Evolutionary conservation across 2,797 vertebrate species (phyloP), one percentile per base, ranked within the genome.

Genomic region (Simalia tracyae): DNA sequence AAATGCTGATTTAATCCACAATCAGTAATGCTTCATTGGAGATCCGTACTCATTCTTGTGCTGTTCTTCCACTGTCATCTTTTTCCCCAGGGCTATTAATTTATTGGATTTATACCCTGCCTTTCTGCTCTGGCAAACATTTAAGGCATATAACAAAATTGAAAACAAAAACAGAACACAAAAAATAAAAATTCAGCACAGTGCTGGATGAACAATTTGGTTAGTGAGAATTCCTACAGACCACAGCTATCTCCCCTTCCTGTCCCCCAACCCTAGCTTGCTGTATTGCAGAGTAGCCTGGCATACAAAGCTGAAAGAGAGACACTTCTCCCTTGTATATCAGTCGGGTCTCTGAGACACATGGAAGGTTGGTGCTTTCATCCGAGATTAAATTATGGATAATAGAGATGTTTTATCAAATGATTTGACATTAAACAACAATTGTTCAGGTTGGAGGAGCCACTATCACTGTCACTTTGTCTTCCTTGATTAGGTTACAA

Each of bases 11-110:
- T 68, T 68, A 68, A 12, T n/a, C 46, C 22, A 63, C 4, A 66
- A 57, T 12, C 36, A 63, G 42, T 19, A 22, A 46, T 28, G n/a
- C 46, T 91, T 14, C 14, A 28, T 26, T 36, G 7, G 22, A 91
- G 12, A 60, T 15, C 42, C 63, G 6, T 31, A 24, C 1, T 22
- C 31, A 85, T 46, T 54, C 24, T 56, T 59, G n/a, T 5, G 31
- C 19, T 56, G 72, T 26, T 22, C 56, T 5, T 46, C 22, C 66
- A 81, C 57, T 36, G 7, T 4, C 15, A 46, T 8, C 8, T 24
- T 26, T 57, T 63, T n/a, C 88, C 92, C 90, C n/a, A 68, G n/a
- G 28, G 66, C 66, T 68, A 14, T 68, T 88, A 56, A 90, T 86
- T 89, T 66, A 68, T 68, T 68, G 66, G 66, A 68, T 68, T 68